A percentile compares a stretch with the other conserved stretches of the same genome.
Conservation (phyloP, 2,113 vertebrate species). For the Nerophis lumbriciformis region DNA sequence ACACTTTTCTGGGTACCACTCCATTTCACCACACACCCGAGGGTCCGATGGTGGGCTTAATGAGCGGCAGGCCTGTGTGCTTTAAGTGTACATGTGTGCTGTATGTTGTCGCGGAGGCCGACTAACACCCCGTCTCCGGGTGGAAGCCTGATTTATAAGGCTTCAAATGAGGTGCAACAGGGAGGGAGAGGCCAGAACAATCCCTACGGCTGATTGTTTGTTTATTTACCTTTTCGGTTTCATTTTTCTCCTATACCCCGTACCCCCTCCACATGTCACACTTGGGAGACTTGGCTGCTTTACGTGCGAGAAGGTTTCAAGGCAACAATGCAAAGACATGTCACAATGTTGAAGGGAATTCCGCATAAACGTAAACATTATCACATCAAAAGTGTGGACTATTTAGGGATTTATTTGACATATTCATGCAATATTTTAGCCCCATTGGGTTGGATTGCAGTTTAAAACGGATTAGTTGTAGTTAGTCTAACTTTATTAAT, state of each 20-base stretch:
- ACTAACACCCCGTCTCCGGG: constrained; percentile 65
- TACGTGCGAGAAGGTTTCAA: constrained; percentile 37
- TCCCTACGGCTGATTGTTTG: constrained; percentile 64
- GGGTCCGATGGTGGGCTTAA: constrained; percentile 61
- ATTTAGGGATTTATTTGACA: neutral
- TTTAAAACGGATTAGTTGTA: too few relatives aligned
- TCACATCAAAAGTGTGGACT: neutral
- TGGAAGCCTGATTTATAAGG: constrained; percentile 72
- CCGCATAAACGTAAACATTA: neutral
- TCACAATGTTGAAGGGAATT: neutral
- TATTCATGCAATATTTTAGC: too few relatives aligned
- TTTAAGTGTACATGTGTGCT: constrained; percentile 22
- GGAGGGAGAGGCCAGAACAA: constrained; percentile 59
- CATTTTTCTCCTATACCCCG: constrained; percentile 1
- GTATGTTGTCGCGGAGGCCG: constrained; percentile 47
- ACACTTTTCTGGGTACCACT: constrained; percentile 2
- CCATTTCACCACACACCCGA: constrained; percentile 19
- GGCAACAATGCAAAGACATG: constrained; percentile 34
- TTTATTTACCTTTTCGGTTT: constrained; percentile 66
- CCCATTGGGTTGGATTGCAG: too few relatives aligned
- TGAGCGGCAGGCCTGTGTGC: constrained; percentile 61
- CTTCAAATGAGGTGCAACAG: constrained; percentile 69
- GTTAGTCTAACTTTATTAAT: too few relatives aligned
- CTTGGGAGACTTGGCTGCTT: constrained; percentile 12
- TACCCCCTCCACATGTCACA: constrained; percentile 9